A percentile compares a stretch with the other conserved stretches of the same genome.
These are phyloP conservation scores for Diachasma alloeum DNA, from an alignment of 1,140 invertebrate species.

Conservation along the genomic window DNA sequence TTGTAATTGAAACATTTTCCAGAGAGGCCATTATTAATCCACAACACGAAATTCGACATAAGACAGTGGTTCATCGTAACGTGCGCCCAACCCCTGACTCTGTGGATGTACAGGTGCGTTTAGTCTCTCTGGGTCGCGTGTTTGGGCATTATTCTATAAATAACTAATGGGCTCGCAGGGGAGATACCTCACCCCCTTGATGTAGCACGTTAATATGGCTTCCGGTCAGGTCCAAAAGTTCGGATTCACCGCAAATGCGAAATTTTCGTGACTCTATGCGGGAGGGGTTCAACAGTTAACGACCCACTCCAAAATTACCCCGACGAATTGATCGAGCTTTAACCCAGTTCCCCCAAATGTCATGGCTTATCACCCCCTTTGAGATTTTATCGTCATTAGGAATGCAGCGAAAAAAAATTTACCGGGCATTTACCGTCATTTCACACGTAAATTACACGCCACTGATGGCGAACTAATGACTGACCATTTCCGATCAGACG, in stretches of 20 bases:
- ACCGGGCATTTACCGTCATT: too few relatives aligned
- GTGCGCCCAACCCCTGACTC: conserved; percentile 86
- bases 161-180: not conserved
- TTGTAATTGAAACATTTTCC: conserved; percentile 39
- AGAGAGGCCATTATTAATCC: conserved; percentile 86
- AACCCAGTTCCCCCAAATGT: not conserved
- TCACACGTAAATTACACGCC: too few relatives aligned
- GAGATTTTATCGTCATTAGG: not conserved
- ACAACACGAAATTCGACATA: conserved; percentile 94
- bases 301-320: conserved; percentile 15
- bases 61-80: conserved; percentile 93
- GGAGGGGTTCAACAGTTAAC: not conserved
- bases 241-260: conserved; percentile 6
- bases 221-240: conserved; percentile 8
- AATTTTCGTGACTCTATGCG: not conserved
- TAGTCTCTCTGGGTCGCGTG: conserved; percentile 9
- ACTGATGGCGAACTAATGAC: too few relatives aligned
- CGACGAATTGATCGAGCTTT: conserved; percentile 4
- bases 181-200: not conserved
- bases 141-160: conserved; percentile 1
- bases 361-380: not conserved
- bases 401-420: too few relatives aligned
- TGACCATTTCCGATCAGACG: too few relatives aligned
- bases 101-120: conserved; percentile 90
- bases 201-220: conserved; percentile 1